Conservation (phyloP, 2,797 vertebrate genomes). For the Sparidentex hasta region DNA sequence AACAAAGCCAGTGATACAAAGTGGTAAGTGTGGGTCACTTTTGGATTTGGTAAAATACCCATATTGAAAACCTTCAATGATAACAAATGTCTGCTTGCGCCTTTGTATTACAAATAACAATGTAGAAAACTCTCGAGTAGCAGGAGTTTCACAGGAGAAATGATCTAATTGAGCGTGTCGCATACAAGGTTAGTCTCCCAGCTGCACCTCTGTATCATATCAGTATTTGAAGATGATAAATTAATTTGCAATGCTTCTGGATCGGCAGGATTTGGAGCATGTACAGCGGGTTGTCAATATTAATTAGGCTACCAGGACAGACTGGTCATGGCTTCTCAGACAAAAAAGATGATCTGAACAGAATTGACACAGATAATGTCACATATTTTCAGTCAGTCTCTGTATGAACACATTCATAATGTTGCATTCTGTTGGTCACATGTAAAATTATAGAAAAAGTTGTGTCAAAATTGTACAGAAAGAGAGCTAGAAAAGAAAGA, state of each 20-base stretch:
- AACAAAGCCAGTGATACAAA: background rate
- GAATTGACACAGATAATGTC: background rate
- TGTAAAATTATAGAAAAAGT: background rate
- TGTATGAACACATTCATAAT: background rate
- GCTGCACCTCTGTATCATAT: background rate
- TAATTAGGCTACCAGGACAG: background rate
- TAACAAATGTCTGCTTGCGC: background rate
- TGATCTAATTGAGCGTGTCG: background rate
- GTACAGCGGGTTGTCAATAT: too few species aligned
- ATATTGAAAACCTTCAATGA: background rate
- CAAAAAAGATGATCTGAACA: background rate
- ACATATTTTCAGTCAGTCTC: background rate
- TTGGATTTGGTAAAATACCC: background rate
- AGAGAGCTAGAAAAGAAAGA: background rate
- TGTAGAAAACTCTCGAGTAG: background rate
- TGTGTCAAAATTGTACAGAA: background rate
- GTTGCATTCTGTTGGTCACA: background rate
- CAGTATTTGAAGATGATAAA: background rate
- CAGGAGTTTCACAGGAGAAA: background rate
- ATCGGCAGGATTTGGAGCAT: too few species aligned
- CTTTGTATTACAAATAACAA: background rate
- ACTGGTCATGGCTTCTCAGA: background rate
- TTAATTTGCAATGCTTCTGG: background rate
- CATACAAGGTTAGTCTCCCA: background rate
- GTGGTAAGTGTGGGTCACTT: background rate